Evolutionary conservation across 2,888 invertebrate genomes (phyloP).

Genomic region (Drosophila fungiperda): DNA sequence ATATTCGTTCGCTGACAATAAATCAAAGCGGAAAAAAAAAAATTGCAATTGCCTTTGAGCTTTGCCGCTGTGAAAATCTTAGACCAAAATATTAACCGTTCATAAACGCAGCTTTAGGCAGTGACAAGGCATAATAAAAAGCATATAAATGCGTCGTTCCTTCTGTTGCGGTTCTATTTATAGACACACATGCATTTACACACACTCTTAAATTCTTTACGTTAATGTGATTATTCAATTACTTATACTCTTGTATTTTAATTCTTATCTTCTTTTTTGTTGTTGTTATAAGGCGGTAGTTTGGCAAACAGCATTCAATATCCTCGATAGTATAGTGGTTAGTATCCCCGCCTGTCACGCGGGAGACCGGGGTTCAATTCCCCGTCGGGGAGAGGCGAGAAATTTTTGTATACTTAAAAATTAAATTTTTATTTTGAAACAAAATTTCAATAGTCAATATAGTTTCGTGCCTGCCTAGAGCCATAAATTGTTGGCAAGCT

Average conservation of each 20-base stretch:
- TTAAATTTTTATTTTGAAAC: constrained; percentile 1
- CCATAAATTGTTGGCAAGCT: constrained; percentile 14
- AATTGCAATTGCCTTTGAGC: constrained; percentile 3
- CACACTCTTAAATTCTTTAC: not conserved
- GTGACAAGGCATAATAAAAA: constrained; percentile 24
- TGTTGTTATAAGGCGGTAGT: not conserved
- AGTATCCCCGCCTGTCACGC: constrained; percentile 71
- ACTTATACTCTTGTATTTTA: not conserved
- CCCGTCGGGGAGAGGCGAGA: constrained; percentile 63
- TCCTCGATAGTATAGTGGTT: constrained; percentile 73
- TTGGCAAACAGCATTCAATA: accelerated
- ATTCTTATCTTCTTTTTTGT: not conserved
- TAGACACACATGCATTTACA: not conserved
- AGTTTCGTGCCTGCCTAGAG: constrained; percentile 7
- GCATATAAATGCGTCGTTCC: constrained; percentile 10
- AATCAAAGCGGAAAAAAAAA: not conserved
- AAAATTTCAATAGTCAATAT: constrained; percentile 24
- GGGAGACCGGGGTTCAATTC: constrained; percentile 73
- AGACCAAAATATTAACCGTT: constrained; percentile 1
- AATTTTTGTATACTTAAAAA: constrained; percentile 12
- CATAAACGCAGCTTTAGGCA: constrained; percentile 18
- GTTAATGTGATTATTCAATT: not conserved
- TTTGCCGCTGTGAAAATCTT: constrained; percentile 12
- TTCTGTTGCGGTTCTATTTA: constrained; percentile 9
- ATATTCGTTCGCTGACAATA: not conserved